phyloP scores from a whole-genome alignment of 2,797 vertebrate species.

The Synaphobranchus kaupii region DNA sequence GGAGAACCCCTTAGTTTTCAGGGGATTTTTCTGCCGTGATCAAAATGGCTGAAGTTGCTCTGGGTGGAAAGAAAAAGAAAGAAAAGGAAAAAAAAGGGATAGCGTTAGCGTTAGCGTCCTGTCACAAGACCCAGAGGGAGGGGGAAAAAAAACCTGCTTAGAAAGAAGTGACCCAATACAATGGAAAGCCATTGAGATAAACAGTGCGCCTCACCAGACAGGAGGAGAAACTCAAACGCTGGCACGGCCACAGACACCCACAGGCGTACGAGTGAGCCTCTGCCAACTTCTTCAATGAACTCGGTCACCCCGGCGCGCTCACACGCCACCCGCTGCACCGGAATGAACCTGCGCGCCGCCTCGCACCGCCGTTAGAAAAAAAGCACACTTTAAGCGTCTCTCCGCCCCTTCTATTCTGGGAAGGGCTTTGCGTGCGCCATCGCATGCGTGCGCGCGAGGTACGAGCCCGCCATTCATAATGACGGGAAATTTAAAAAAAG shows the following conservation, averaged over 20 bases:
- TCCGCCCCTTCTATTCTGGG: conserved; percentile 64
- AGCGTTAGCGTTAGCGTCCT: no score
- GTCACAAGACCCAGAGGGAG: conserved; percentile 60
- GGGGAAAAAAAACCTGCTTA: conserved; percentile 56
- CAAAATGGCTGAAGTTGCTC: conserved; percentile 8
- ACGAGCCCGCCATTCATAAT: not conserved
- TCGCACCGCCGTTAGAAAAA: conserved; percentile 49
- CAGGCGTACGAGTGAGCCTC: conserved; percentile 31
- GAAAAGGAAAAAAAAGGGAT: conserved; percentile 42
- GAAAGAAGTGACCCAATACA: conserved; percentile 62
- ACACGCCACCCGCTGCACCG: conserved; percentile 50
- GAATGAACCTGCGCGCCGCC: conserved; percentile 58
- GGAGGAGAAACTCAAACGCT: conserved; percentile 77
- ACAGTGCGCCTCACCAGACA: conserved; percentile 72
- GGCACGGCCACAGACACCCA: conserved; percentile 72
- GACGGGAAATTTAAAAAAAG: not conserved
- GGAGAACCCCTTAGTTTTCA: conserved; percentile 31
- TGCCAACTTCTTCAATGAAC: conserved; percentile 73
- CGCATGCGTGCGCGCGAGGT: not conserved
- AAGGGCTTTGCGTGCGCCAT: conserved; percentile 50
- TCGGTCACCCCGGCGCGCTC: conserved; percentile 68
- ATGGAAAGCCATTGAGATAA: conserved; percentile 69
- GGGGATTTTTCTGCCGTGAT: conserved; percentile 38
- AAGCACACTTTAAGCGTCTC: conserved; percentile 6
- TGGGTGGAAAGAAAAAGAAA: not conserved